Conservation (phyloP, 2,797 vertebrate species). For the Pseudochirops cupreus region DNA sequence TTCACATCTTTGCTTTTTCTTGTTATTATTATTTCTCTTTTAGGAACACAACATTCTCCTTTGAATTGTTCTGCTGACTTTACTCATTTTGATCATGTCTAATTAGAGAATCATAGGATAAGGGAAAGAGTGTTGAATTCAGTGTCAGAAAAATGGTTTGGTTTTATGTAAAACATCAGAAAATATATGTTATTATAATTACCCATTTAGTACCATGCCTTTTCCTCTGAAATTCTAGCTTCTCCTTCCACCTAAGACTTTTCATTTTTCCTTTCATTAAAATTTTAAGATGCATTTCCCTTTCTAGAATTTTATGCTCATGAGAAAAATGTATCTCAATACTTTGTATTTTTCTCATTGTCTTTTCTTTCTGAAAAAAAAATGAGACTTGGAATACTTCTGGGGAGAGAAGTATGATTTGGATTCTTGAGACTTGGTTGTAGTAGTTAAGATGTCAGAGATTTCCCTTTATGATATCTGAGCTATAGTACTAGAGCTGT, state of each 20-base stretch:
- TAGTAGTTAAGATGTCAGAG: not conserved
- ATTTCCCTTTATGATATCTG: not conserved
- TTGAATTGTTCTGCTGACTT: not conserved
- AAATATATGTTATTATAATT: not conserved
- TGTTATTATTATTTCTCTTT: not conserved
- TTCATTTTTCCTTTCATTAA: not conserved
- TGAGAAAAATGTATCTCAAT: not conserved
- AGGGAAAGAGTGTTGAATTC: not conserved
- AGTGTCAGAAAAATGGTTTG: not conserved
- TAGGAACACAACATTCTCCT: slow-evolving; percentile 1
- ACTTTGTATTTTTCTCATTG: not conserved
- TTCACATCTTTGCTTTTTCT: not conserved
- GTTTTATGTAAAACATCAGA: not conserved
- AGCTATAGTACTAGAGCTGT: not conserved
- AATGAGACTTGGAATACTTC: slow-evolving; percentile 39
- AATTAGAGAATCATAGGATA: not conserved
- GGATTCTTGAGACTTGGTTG: slow-evolving; percentile 51
- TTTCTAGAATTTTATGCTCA: not conserved
- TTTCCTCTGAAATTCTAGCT: not conserved
- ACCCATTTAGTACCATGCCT: not conserved
- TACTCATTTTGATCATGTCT: not conserved
- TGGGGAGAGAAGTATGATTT: slow-evolving; percentile 51
- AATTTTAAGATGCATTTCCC: not conserved
- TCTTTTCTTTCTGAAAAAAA: not conserved
- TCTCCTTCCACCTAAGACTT: not conserved